Base-by-base conservation (phyloP, 2,888 invertebrate genomes). In the Meiosimyza platycephala region DNA sequence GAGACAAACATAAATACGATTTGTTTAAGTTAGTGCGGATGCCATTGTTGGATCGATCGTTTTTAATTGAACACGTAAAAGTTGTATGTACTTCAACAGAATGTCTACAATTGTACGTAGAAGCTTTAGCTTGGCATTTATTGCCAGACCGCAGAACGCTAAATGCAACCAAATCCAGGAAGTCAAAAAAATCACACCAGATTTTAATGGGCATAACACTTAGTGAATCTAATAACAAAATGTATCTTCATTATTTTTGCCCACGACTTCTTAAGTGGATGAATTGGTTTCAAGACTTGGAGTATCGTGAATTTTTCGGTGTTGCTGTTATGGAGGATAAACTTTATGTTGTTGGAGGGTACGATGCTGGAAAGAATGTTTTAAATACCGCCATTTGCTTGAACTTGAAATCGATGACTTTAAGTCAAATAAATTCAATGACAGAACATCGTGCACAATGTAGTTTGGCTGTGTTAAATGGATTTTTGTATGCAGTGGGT, bases 81-180 rank as follows among this genome's bases (percentile, higher is more conserved):
- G 83, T 84, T 48, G 88, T 90, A 0, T 91, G 91, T 79, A 89
- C 89, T 84, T 93, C 90, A 84, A 89, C 91, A 59, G 91, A 91
- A 69, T 96, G 96, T 81, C 95, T 96, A 83, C 92, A 94, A 74
- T 88, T 97, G 68, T 93, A 97, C 68, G 95, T 97, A 93, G 97
- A 97, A 87, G 97, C 97, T 13, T 90, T 97, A 77, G 96, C 96
- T 83, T 97, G 96, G 92, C 97, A 97, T 85, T 88, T 97, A 48
- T 86, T 97, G 76, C 97, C 97, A 0, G 96, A 96, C 83, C 89
- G 97, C 65, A 89, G 96, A 57, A 90, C 92, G 7, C 90, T 93
- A 76, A 90, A 95, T 79, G 91, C 94, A 80, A 94, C 93, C 22
- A 91, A 92, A 75, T 90, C 96, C 76, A 96, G 96, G 0, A 91